phyloP scores from a whole-genome alignment of 2,888 invertebrate genomes.

The Dorcus parallelipipedus region DNA sequence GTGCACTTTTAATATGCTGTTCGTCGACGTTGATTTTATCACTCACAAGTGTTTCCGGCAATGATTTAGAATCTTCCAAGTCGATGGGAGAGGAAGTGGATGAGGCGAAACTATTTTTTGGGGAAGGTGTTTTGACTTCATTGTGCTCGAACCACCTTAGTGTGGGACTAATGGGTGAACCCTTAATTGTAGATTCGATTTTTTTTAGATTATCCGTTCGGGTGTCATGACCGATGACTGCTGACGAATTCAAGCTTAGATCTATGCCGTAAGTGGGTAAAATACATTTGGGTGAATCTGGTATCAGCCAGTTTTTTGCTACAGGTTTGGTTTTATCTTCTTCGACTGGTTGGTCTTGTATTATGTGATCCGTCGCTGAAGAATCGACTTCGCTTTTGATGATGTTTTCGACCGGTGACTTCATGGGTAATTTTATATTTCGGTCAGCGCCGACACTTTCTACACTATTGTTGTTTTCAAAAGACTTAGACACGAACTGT shows the following conservation, averaged over 20 bases:
- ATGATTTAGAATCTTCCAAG: slow-evolving; percentile 44
- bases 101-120: slow-evolving; percentile 35
- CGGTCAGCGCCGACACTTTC: slow-evolving; percentile 31
- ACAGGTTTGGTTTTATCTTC: slow-evolving; percentile 26
- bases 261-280: slow-evolving; percentile 38
- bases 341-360: slow-evolving; percentile 14
- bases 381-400: slow-evolving; percentile 40
- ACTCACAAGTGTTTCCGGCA: slow-evolving; percentile 36
- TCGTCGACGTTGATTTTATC: slow-evolving; percentile 33
- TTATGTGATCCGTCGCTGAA: slow-evolving; percentile 1
- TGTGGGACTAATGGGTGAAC: slow-evolving; percentile 8
- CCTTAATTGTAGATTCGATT: slow-evolving; percentile 2
- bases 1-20: slow-evolving; percentile 4
- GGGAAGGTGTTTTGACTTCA: slow-evolving; percentile 30
- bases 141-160: slow-evolving; percentile 35
- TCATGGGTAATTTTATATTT: slow-evolving; percentile 40
- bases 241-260: slow-evolving; percentile 27
- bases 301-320: slow-evolving; percentile 49
- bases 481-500: slow-evolving; percentile 86
- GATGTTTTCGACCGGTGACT: slow-evolving; percentile 25
- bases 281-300: slow-evolving; percentile 39
- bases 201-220: not conserved
- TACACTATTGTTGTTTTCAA: slow-evolving; percentile 58
- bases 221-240: not conserved
- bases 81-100: slow-evolving; percentile 41